Evolutionary conservation across 2,797 vertebrate species (phyloP), one percentile per base, ranked within the genome.

Genomic region (Anguilla obscura): DNA sequence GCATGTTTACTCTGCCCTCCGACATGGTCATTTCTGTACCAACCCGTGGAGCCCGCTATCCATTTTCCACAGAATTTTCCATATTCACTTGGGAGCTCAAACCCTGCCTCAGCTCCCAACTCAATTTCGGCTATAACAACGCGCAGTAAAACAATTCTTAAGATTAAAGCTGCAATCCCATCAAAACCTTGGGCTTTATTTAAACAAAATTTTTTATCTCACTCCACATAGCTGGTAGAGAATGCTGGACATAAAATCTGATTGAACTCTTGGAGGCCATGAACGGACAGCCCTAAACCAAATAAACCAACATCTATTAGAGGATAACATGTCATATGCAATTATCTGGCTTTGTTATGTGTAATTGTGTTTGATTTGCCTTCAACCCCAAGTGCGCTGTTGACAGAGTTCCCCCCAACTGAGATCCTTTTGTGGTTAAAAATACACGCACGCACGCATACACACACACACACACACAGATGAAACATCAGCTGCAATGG

Each of bases 31-130:
- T 12, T 14, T 74, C 69, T 74, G 27, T 14, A 36, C 27, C 10
- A 7, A 36, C 69, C 69, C 69, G 27, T 33, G 12, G 30, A 33
- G 69, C 27, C 27, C 12, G 9, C 27, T 30, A 33, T 66, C 60
- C 69, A 74, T 74, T 74, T 74, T 74, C 30, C 69, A 10, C 30
- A 30, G 69, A 74, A 74, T 74, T 33, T 74, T 74, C 69, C 30
- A 74, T 74, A 14, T 74, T 74, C 69, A 74, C 69, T 8, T 36
- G 27, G 69, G 27, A 33, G 69, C 69, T 74, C 69, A 36, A 36
- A 30, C 27, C 12, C 1, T 74, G 69, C 30, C 69, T 74, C 69
- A 33, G 30, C 27, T 74, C 69, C 69, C 69, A 74, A 74, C 69
- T 74, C 30, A 74, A 74, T 74, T 74, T 74, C 8, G 1, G 69